phyloP scores from a whole-genome alignment of 2,113 vertebrate species.

The Emydura subglobosa region DNA sequence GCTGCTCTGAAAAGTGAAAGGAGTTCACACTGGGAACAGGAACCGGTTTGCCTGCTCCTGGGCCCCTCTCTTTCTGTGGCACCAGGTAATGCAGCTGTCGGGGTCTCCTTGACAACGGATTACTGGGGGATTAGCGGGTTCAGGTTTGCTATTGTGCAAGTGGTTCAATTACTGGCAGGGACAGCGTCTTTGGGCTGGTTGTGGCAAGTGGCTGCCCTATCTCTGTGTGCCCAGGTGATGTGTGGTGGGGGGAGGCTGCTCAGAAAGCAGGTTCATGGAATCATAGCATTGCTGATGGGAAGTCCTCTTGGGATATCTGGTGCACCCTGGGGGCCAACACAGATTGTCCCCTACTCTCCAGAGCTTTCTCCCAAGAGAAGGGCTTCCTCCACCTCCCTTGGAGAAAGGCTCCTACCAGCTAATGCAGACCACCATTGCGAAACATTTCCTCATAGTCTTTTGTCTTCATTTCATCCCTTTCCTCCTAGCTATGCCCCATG shows the following conservation, averaged over 20 bases:
- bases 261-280: neutral
- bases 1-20: neutral
- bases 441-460: neutral
- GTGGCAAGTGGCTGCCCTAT: neutral
- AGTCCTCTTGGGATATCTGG: neutral
- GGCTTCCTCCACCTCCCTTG: neutral
- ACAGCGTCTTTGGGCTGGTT: rapidly evolving
- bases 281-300: neutral
- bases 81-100: neutral
- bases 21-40: neutral
- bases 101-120: slow-evolving; percentile 62
- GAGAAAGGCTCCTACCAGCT: neutral
- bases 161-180: rapidly evolving
- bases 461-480: neutral
- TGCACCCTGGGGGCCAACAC: neutral
- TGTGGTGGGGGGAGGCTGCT: too few relatives aligned
- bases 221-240: rapidly evolving
- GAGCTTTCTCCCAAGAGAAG: neutral
- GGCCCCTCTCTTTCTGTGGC: slow-evolving; percentile 4
- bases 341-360: neutral
- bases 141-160: slow-evolving; percentile 10
- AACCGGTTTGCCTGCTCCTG: rapidly evolving
- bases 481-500: neutral
- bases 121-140: slow-evolving; percentile 48
- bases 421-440: neutral